Conservation (phyloP, 2,113 vertebrate genomes). For the Rallus limicola region DNA sequence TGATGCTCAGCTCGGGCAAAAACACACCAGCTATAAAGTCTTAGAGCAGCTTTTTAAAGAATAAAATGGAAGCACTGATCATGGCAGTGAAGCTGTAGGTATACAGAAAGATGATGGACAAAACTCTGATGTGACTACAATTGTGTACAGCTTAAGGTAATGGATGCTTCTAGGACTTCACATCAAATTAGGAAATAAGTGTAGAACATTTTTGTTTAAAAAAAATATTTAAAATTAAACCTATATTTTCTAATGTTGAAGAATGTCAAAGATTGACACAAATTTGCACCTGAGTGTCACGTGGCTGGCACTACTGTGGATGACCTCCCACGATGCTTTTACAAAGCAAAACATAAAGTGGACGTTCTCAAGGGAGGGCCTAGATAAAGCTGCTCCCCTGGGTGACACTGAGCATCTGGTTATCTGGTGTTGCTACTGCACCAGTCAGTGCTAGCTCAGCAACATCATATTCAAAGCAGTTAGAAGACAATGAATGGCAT, state of each 20-base stretch:
- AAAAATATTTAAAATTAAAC: neutral
- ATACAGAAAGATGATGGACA: neutral
- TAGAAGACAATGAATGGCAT: neutral
- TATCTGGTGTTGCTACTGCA: neutral
- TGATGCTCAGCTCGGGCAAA: too few relatives aligned
- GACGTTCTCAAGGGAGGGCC: neutral
- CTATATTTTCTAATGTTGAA: neutral
- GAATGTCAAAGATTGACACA: neutral
- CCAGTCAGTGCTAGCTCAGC: neutral
- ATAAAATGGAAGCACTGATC: neutral
- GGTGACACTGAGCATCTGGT: rapidly evolving
- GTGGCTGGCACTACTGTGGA: neutral
- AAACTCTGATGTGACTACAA: neutral
- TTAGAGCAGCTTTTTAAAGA: neutral
- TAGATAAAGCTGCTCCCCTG: neutral
- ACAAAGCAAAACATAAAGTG: neutral
- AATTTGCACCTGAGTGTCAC: neutral
- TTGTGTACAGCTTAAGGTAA: neutral
- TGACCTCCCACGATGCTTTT: neutral
- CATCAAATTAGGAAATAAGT: neutral
- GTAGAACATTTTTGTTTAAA: neutral
- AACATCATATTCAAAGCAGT: neutral
- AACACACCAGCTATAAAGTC: neutral
- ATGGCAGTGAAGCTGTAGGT: neutral
- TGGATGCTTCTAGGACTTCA: neutral